phyloP scores from a whole-genome alignment of 2,797 vertebrate species.

The Helostoma temminkii region DNA sequence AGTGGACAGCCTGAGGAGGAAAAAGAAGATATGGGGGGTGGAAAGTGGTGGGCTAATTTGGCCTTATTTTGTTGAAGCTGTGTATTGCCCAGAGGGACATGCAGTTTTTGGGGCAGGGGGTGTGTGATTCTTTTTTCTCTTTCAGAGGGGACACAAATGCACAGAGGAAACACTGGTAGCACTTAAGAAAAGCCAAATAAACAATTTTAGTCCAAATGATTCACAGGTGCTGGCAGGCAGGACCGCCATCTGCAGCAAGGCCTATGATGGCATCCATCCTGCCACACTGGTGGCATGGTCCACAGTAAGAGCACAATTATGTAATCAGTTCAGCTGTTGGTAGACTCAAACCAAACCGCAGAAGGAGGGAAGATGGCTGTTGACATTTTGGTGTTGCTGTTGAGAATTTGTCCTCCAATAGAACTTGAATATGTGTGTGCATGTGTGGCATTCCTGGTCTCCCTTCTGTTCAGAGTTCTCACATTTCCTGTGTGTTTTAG shows the following conservation, averaged over 20 bases:
- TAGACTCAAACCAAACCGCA: slow-evolving; percentile 65
- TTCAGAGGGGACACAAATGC: slow-evolving; percentile 66
- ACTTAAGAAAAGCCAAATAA: slow-evolving; percentile 86
- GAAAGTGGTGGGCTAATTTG: slow-evolving; percentile 75
- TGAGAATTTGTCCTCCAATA: slow-evolving; percentile 34
- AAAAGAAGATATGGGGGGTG: slow-evolving; percentile 19
- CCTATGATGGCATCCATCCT: slow-evolving; percentile 63
- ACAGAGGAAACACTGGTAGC: slow-evolving; percentile 86
- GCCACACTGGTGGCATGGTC: slow-evolving; percentile 64
- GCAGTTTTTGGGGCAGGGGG: slow-evolving; percentile 53
- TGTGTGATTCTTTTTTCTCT: slow-evolving; percentile 36
- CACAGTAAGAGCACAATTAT: slow-evolving; percentile 66
- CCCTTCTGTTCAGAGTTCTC: slow-evolving; percentile 56
- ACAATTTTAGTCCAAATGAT: slow-evolving; percentile 85
- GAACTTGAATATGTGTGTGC: slow-evolving; percentile 45
- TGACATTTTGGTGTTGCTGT: slow-evolving; percentile 40
- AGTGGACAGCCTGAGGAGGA: slow-evolving; percentile 65
- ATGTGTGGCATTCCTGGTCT: slow-evolving; percentile 47
- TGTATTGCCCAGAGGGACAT: slow-evolving; percentile 66
- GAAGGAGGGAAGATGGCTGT: slow-evolving; percentile 40
- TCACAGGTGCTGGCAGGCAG: slow-evolving; percentile 84
- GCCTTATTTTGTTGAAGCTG: slow-evolving; percentile 69
- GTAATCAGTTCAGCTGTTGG: slow-evolving; percentile 84
- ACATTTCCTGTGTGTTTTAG: slow-evolving; percentile 57
- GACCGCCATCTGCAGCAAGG: slow-evolving; percentile 78